phyloP scores from a whole-genome alignment of 1,140 invertebrate species.

The Drosophila truncata region DNA sequence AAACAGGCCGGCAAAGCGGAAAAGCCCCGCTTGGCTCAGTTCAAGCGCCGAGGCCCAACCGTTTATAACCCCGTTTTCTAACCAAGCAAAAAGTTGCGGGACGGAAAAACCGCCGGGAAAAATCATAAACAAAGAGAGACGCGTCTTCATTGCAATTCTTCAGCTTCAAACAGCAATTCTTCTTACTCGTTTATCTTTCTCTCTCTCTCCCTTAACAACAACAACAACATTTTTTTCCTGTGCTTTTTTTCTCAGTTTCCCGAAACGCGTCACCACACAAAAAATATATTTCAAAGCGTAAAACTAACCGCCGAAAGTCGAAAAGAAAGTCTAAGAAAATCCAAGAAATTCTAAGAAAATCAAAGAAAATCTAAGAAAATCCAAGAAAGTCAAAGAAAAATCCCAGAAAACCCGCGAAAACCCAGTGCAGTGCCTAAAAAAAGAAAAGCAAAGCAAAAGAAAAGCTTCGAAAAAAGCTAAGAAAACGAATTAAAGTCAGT shows the following conservation, averaged over 20 bases:
- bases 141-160: conserved; percentile 1
- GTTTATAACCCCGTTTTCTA: conserved; percentile 20
- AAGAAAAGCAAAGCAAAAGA: conserved; percentile 9
- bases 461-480: background rate
- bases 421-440: conserved; percentile 17
- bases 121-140: background rate
- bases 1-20: conserved; percentile 28
- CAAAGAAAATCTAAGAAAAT: conserved; percentile 1
- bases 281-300: conserved; percentile 25
- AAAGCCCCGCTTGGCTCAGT: conserved; percentile 25
- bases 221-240: conserved; percentile 65
- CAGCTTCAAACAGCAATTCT: background rate
- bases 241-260: conserved; percentile 76
- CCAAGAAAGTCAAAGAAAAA: background rate
- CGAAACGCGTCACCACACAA: conserved; percentile 29
- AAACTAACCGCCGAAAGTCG: conserved; percentile 31
- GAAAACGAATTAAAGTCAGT: conserved; percentile 17
- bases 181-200: background rate
- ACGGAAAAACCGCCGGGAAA: conserved; percentile 15
- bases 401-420: background rate
- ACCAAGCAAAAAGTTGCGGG: conserved; percentile 12
- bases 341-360: too few relatives aligned
- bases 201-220: background rate
- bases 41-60: conserved; percentile 33
- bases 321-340: background rate